These are phyloP conservation scores for Trichonephila inaurata DNA, from an alignment of 1,140 invertebrate species.

Conservation along the genomic window DNA sequence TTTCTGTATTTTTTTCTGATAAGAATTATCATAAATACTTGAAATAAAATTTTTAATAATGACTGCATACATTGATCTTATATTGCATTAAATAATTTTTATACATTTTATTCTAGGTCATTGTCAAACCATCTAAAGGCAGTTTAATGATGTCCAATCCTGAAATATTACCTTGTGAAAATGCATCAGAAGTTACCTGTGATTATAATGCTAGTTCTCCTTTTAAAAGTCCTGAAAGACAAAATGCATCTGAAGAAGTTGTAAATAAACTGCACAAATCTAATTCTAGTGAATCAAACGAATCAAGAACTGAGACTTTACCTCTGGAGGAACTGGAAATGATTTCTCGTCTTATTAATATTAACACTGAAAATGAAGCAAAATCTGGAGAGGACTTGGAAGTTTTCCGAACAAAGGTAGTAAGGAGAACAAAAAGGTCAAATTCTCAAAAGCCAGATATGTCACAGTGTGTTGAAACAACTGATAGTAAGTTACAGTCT, in stretches of 20 bases:
- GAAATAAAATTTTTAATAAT: no score
- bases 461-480: neutral
- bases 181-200: constrained; percentile 62
- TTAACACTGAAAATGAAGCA: constrained; percentile 46
- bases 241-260: neutral
- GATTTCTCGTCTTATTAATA: constrained; percentile 70
- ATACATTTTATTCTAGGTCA: neutral
- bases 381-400: constrained; percentile 46
- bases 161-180: constrained; percentile 50
- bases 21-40: no score
- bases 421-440: constrained; percentile 58
- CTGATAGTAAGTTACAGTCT: neutral
- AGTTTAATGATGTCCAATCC: neutral
- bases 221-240: neutral
- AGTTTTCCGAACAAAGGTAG: constrained; percentile 69
- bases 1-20: no score
- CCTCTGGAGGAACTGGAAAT: constrained; percentile 54
- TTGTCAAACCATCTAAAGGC: neutral
- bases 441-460: neutral
- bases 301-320: neutral
- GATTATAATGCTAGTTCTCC: constrained; percentile 25
- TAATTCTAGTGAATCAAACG: neutral
- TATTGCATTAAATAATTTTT: neutral
- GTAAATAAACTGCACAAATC: neutral
- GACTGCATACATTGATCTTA: neutral